phyloP scores from a whole-genome alignment of 1,140 invertebrate genomes.

The Rhynchophorus ferrugineus region DNA sequence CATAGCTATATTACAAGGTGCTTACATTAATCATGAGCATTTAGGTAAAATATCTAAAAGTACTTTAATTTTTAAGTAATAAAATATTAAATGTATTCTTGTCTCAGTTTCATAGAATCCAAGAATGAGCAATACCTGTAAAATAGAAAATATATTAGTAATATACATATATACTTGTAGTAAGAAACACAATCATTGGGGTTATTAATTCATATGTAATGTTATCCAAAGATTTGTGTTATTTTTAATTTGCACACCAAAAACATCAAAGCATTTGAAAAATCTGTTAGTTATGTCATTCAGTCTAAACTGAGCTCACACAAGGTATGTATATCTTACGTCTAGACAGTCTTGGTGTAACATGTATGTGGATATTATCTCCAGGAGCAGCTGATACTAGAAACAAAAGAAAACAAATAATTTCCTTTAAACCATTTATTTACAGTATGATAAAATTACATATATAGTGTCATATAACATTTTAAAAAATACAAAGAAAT shows the following conservation, averaged over 20 bases:
- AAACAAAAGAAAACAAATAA: constrained; percentile 29
- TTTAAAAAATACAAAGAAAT: too few species aligned
- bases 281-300: too few species aligned
- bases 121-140: constrained; percentile 33
- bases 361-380: constrained; percentile 42
- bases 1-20: constrained; percentile 24
- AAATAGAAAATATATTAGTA: constrained; percentile 15
- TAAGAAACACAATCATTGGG: constrained; percentile 3
- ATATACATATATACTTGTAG: constrained; percentile 4
- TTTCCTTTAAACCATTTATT: background rate
- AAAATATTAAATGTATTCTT: constrained; percentile 7
- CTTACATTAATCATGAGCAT: constrained; percentile 29
- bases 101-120: constrained; percentile 27
- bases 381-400: constrained; percentile 40
- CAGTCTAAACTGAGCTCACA: constrained; percentile 11
- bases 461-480: background rate
- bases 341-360: constrained; percentile 38
- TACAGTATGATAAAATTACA: background rate
- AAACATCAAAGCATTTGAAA: too few species aligned
- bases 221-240: too few species aligned
- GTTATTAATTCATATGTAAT: too few species aligned
- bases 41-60: constrained; percentile 12
- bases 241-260: too few species aligned
- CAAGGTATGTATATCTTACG: constrained; percentile 32
- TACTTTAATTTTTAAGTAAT: constrained; percentile 5